Conservation (phyloP, 2,797 vertebrate species). For the Borostomias antarcticus region DNA sequence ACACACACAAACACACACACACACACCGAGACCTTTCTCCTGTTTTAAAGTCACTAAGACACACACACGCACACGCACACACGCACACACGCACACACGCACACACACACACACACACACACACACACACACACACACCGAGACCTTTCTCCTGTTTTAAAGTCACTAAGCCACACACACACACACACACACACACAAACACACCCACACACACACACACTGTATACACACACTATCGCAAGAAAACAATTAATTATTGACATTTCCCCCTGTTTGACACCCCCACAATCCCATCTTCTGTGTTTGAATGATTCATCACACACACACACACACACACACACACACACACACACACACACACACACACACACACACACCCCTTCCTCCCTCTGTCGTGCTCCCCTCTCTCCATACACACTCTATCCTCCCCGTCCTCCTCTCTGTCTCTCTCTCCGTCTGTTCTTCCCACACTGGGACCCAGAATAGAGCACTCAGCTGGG, state of each 20-base stretch:
- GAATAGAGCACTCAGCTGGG: constrained; percentile 36
- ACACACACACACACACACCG: constrained; percentile 11
- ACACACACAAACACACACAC: neutral
- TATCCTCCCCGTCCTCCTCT: constrained; percentile 11
- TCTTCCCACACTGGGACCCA: constrained; percentile 46
- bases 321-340: too few species aligned
- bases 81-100: neutral
- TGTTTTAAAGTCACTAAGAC: constrained; percentile 13
- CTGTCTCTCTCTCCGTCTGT: constrained; percentile 34
- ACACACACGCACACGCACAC: neutral
- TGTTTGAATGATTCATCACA: constrained; percentile 65
- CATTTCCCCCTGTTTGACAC: constrained; percentile 15
- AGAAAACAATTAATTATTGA: constrained; percentile 53
- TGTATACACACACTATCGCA: neutral
- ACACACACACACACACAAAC: neutral
- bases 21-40: constrained; percentile 21
- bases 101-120: neutral
- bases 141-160: constrained; percentile 23
- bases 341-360: too few species aligned
- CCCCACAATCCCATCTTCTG: constrained; percentile 5
- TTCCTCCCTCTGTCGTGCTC: neutral
- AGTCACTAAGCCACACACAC: neutral
- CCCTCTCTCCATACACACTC: constrained; percentile 1
- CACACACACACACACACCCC: too few species aligned
- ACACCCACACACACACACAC: neutral